A percentile compares a stretch with the other conserved stretches of the same genome.
These are phyloP conservation scores for Andrena fulva DNA, from an alignment of 2,888 invertebrate genomes.

Conservation along the genomic window DNA sequence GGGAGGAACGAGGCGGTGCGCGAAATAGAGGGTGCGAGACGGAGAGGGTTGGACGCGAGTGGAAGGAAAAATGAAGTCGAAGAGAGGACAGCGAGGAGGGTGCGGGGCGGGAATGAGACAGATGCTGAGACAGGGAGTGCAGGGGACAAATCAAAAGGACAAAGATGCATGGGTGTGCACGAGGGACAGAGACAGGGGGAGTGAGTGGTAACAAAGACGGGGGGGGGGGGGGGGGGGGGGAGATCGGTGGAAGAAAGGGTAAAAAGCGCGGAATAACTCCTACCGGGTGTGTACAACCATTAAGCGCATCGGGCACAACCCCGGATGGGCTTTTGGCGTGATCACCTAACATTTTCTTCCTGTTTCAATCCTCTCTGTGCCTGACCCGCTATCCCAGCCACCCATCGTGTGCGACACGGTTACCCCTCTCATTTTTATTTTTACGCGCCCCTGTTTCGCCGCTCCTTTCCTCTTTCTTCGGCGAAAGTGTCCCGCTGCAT, in stretches of 20 bases:
- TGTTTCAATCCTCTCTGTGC: slow-evolving; percentile 43
- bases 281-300: slow-evolving; percentile 71
- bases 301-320: slow-evolving; percentile 73
- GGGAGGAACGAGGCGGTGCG: background rate
- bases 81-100: background rate
- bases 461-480: slow-evolving; percentile 48
- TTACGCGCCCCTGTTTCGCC: slow-evolving; percentile 24
- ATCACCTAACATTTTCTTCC: slow-evolving; percentile 69
- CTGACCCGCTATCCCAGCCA: slow-evolving; percentile 15
- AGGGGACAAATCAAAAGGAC: slow-evolving; percentile 41
- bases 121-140: background rate
- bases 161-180: slow-evolving; percentile 17
- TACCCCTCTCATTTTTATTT: slow-evolving; percentile 26
- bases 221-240: slow-evolving; percentile 5
- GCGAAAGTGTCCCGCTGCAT: slow-evolving; percentile 36
- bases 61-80: background rate
- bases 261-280: slow-evolving; percentile 72
- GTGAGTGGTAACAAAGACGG: slow-evolving; percentile 27
- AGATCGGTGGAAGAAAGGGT: slow-evolving; percentile 54
- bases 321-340: slow-evolving; percentile 71
- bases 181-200: slow-evolving; percentile 29
- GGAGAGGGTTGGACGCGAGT: background rate
- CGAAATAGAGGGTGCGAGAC: background rate
- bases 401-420: slow-evolving; percentile 43
- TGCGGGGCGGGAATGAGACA: background rate